Evolutionary conservation across 2,113 vertebrate species (phyloP).

Genomic region (Rhabdornis inornatus): DNA sequence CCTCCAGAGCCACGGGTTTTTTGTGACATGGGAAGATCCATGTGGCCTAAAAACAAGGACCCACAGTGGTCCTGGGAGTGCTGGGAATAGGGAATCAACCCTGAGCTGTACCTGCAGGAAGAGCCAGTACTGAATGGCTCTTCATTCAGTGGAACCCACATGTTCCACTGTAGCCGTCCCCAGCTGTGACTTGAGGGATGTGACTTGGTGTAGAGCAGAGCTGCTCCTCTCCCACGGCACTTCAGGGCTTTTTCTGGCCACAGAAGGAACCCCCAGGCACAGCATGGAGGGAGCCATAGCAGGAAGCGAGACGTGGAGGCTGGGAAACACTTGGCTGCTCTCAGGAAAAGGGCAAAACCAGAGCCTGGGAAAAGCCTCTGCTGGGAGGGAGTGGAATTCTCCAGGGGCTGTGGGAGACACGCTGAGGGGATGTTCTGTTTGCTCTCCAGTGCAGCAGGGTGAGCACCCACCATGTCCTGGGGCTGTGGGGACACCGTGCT

Average conservation of each 20-base stretch:
- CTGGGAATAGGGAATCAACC: not conserved
- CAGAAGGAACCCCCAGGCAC: not conserved
- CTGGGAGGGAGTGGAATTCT: not conserved
- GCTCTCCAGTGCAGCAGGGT: not conserved
- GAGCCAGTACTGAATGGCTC: not conserved
- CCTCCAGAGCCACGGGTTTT: not conserved
- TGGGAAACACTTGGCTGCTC: not conserved
- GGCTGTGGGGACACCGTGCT: not conserved
- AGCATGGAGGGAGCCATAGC: not conserved
- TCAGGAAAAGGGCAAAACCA: not conserved
- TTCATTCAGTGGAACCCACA: no score
- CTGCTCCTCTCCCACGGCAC: not conserved
- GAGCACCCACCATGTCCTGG: fast-evolving
- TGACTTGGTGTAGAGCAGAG: not conserved
- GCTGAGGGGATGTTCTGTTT: fast-evolving
- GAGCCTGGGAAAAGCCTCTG: conserved; percentile 17
- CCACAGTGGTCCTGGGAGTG: fast-evolving
- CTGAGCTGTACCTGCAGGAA: not conserved
- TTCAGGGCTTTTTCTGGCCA: not conserved
- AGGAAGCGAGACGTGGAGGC: not conserved
- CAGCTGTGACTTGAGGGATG: not conserved
- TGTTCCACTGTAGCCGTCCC: not conserved
- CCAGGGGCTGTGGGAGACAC: not conserved
- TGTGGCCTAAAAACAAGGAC: not conserved
- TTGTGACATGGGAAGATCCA: fast-evolving